Conservation (phyloP, 2,797 vertebrate genomes). For the Podargus strigoides region DNA sequence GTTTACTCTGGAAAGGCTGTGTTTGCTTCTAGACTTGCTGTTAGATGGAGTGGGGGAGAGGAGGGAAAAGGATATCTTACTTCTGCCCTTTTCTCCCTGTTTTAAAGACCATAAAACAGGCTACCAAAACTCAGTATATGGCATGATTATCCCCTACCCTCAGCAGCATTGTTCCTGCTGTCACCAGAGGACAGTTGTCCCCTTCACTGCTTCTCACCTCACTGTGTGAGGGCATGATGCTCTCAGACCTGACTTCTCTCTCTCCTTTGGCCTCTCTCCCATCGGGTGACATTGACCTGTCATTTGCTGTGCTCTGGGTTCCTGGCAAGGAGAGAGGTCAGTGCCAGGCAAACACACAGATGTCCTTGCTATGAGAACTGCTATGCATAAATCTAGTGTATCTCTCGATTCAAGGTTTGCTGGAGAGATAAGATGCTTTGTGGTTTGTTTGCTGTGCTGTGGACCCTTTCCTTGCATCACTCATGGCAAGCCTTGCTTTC, state of each 20-base stretch:
- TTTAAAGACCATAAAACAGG: not conserved
- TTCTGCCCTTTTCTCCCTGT: not conserved
- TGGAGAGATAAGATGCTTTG: constrained; percentile 18
- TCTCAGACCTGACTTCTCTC: not conserved
- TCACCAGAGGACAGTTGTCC: not conserved
- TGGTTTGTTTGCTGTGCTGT: not conserved
- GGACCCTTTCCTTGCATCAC: not conserved
- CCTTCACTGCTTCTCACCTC: not conserved
- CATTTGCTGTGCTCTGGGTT: not conserved
- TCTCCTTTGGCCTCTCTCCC: not conserved
- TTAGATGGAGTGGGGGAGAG: not conserved
- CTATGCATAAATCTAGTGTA: not conserved
- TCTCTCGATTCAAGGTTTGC: constrained; percentile 42
- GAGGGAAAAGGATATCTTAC: not conserved
- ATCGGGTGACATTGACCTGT: not conserved
- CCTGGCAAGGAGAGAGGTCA: not conserved
- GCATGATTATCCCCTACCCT: not conserved
- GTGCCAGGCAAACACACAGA: not conserved
- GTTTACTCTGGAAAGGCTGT: not conserved
- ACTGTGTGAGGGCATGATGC: not conserved
- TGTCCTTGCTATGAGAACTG: constrained; percentile 32
- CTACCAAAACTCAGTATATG: not conserved
- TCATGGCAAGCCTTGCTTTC: not conserved
- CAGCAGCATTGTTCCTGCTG: not conserved
- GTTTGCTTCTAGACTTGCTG: not conserved